Evolutionary conservation across 2,113 vertebrate species (phyloP).

Genomic region (Caracal caracal): DNA sequence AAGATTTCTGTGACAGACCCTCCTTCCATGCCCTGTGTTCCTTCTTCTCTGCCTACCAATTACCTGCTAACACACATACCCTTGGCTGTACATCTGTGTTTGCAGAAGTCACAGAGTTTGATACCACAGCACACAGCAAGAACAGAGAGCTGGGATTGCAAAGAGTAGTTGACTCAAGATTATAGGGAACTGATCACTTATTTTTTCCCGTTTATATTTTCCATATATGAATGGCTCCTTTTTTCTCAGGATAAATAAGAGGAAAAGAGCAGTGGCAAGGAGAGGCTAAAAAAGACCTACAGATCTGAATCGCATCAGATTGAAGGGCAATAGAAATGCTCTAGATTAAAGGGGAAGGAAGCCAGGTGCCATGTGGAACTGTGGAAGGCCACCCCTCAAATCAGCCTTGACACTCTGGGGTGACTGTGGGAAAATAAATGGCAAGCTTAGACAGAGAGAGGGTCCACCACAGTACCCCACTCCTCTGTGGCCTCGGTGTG

Average conservation of each 20-base stretch:
- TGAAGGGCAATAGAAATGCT: not conserved
- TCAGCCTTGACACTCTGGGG: not conserved
- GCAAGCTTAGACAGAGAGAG: not conserved
- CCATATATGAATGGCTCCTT: not conserved
- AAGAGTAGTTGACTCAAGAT: not conserved
- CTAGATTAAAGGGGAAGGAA: not conserved
- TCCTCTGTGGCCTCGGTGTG: not conserved
- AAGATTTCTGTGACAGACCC: not conserved
- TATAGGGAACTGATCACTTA: not conserved
- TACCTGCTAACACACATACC: not conserved
- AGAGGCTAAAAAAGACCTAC: not conserved
- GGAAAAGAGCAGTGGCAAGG: not conserved
- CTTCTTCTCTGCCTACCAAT: constrained; percentile 55
- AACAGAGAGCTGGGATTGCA: not conserved
- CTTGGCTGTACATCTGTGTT: not conserved
- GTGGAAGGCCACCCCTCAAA: not conserved
- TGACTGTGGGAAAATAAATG: not conserved
- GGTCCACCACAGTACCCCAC: no score
- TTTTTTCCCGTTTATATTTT: not conserved
- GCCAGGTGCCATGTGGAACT: not conserved
- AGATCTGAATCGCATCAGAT: not conserved
- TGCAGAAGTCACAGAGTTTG: not conserved
- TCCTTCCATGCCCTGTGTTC: not conserved
- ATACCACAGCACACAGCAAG: not conserved
- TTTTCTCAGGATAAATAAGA: not conserved